Evolutionary conservation across 2,113 vertebrate genomes (phyloP), one percentile per base, ranked within the genome.

Genomic region (Hippocampus guttulatus): DNA sequence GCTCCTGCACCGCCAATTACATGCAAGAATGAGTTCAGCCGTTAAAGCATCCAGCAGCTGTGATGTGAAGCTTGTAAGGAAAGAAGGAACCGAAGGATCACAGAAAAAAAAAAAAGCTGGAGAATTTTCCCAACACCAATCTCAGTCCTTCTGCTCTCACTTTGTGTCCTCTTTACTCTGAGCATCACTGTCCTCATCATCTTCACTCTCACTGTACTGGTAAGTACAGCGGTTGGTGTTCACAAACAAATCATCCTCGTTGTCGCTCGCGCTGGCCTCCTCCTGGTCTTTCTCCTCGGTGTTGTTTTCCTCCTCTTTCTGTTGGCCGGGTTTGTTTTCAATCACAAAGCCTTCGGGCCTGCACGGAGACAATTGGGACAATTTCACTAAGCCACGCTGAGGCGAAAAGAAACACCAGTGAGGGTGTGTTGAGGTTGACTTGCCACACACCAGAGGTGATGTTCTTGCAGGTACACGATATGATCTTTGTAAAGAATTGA

Each of bases 401-500:
- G 16, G 12, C 18, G 45, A 40, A 55, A 69, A 60, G 40, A 8
- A 0, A 68, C 18, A 65, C 11, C 8, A 3, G 38, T 4, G 9
- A 20, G 55, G 14, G 30, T 9, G 21, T 20, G 33, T 27, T 54
- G 3, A 12, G 25, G 55, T 27, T 21, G 5, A 30, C 27, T 58
- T 8, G 30, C 30, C 38, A 68, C 91, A 80, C 81, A 97, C 95
- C 95, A 97, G 41, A 88, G 78, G 7, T 94, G 89, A 0, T 92
- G 87, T 78, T 94, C 93, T 70, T 94, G 91, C 61, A 97, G 87
- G 51, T 95, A 70, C 33, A 92, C 91, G 58, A 96, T 92, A 7
- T 97, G 92, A 79, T 95, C 94, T 79, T 94, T 95, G 85, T 95
- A 95, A 7, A 96, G 93, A 74, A 96, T 96, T 41, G 92, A 93